Evolutionary conservation across 2,888 invertebrate genomes (phyloP).

Genomic region (Machimus atricapillus): DNA sequence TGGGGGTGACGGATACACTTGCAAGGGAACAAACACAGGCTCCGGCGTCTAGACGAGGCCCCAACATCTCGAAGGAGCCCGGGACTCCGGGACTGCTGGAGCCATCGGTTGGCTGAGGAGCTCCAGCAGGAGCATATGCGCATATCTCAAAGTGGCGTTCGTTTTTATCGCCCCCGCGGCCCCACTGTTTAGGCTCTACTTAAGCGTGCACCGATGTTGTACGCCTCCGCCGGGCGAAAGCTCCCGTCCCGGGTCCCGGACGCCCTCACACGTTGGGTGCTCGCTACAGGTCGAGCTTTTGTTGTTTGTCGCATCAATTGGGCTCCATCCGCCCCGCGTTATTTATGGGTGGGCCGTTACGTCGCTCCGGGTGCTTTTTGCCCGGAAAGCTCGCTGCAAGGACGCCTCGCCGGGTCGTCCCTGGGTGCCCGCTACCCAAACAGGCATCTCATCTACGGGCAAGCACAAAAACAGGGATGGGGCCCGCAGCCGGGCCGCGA

Average conservation of each 20-base stretch:
- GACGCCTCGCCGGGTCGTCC: not conserved
- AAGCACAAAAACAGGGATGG: not conserved
- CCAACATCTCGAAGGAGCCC: conserved; percentile 4
- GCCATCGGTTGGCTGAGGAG: conserved; percentile 43
- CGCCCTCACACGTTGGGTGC: not conserved
- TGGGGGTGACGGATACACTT: not conserved
- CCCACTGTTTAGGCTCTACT: conserved; percentile 20
- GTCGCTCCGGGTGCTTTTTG: not conserved
- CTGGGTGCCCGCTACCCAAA: not conserved
- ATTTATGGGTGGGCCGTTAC: conserved; percentile 29
- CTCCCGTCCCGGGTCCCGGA: not conserved
- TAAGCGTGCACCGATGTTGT: conserved; percentile 8
- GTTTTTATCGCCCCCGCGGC: not conserved
- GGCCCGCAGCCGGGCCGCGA: not conserved
- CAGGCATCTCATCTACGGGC: conserved; percentile 18
- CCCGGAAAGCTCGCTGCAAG: not conserved
- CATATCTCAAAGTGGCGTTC: conserved; percentile 42
- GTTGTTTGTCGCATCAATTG: conserved; percentile 19
- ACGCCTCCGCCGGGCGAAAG: conserved; percentile 21
- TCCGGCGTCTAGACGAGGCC: not conserved
- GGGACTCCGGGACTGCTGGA: not conserved
- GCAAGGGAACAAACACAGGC: not conserved
- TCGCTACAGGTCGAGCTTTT: conserved; percentile 16
- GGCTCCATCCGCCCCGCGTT: conserved; percentile 15
- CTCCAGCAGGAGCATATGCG: conserved; percentile 43